Base-by-base conservation (phyloP, 2,888 invertebrate genomes). In the Troides oblongomaculatus region DNA sequence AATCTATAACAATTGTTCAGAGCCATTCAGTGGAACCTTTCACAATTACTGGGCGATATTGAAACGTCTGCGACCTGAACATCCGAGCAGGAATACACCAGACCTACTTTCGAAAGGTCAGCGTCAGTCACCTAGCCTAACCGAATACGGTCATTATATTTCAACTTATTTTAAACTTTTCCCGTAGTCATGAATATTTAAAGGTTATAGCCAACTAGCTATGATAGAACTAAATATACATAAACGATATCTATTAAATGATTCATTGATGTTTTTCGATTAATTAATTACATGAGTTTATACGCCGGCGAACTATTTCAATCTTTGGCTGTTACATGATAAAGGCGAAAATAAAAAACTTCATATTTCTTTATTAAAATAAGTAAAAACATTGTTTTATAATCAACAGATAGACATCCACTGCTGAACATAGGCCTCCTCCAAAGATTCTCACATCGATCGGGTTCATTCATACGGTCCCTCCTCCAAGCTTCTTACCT, bases 101-200 rank as follows among this genome's bases (percentile, higher is more conserved):
- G 70, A 70, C 74, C 74, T 71, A 74, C 62, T 74, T 74, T 72
- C 66, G 1, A 74, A 74, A 74, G 74, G 72, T 74, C 74, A 72
- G 58, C 59, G 59, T 57, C 57, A 53, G 72, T 73, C 66, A 71
- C 66, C 62, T 72, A 60, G 72, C 69, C 62, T 64, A 68, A 66
- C 67, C 68, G 68, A 72, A 76, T 74, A 74, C 73, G 70, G 69
- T 65, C 69, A 61, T 73, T 71, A 72, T 75, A 76, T 76, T 75
- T 72, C 72, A 75, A 72, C 72, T 70, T 73, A 74, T 76, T 74
- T 71, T 65, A 68, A 72, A 68, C 72, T 70, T 65, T 72, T 74
- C 65, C 71, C 59, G 39, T 39, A 56, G 66, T 72, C 66, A 61
- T 59, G 73, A 72, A 74, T 71, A 70, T 71, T 72, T 62, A 70